Base-by-base conservation (phyloP, 2,113 vertebrate species). In the Orientallactaga bullata region DNA sequence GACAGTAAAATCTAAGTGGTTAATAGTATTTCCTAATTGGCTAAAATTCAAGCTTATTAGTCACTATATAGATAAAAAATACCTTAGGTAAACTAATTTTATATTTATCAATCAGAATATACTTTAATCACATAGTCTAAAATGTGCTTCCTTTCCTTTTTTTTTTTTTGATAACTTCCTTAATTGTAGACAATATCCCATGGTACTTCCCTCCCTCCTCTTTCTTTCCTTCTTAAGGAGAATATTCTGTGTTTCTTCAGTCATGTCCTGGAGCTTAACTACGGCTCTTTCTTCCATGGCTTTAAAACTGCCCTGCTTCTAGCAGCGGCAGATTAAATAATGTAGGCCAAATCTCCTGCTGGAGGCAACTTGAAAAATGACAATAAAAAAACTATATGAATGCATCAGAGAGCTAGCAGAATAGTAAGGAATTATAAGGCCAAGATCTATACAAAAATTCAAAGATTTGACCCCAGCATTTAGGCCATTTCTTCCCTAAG, bases 401-500 rank as follows among this genome's bases (percentile, higher is more conserved):
- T 95, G 74, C 94, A 93, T 85, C 73, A 91, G 61, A 96, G 51
- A 95, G 81, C 61, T 91, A 87, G 81, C 26, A 88, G 35, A 28
- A 71, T 47, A 89, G 65, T 73, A 20, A 95, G 94, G 94, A 85
- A 73, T 55, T 63, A 39, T 11, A 93, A 91, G 47, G 65, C 18
- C 39, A 93, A 93, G 39, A 93, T 96, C 72, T 91, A 89, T 17
- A 88, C 35, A 95, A 68, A 96, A 96, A 93, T 95, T 91, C 85
- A 95, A 93, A 96, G 77, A 87, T 55, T 35, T 10, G 65, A 93
- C 63, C 84, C 24, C 30, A 82, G 21, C 30, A 97, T 96, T 91
- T 95, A 96, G 97, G 88, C 69, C 93, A 94, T 69, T 85, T 93
- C 89, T 93, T 81, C 89, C 93, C 96, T 60, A 47, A 90, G 78